These are phyloP conservation scores for Oncorhynchus kisutch DNA, from an alignment of 2,113 vertebrate genomes.

Conservation along the genomic window DNA sequence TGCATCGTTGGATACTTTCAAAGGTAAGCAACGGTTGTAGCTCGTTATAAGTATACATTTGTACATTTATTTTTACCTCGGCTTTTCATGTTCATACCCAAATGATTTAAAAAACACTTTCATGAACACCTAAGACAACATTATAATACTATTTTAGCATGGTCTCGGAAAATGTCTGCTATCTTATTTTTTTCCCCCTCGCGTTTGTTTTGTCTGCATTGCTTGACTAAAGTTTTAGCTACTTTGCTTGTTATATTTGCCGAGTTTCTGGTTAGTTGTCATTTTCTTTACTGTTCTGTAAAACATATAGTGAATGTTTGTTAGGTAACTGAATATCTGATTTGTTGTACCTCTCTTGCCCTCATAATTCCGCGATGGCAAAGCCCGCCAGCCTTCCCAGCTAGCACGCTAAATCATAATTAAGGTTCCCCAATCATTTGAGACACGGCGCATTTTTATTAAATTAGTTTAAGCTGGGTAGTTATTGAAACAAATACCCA, in stretches of 20 bases:
- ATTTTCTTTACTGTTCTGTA: not conserved
- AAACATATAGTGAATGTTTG: no score
- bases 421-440: no score
- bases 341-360: no score
- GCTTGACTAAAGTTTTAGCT: not conserved
- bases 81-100: not conserved
- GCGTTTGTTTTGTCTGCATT: not conserved
- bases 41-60: not conserved
- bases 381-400: no score
- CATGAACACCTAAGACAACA: not conserved
- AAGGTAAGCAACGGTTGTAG: slow-evolving; percentile 3
- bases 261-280: not conserved
- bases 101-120: not conserved
- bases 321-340: no score
- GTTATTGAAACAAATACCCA: no score
- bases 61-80: not conserved
- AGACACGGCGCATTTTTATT: no score
- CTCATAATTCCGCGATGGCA: no score
- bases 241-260: not conserved
- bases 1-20: not conserved
- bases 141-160: not conserved
- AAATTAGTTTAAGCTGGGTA: no score
- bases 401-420: no score
- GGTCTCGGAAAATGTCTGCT: not conserved
- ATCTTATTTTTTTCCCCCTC: not conserved